Percentiles rank a stretch among this genome's conserved stretches.
These are phyloP conservation scores for Polyommatus iphigenia DNA, from an alignment of 2,888 invertebrate genomes.

Conservation along the genomic window DNA sequence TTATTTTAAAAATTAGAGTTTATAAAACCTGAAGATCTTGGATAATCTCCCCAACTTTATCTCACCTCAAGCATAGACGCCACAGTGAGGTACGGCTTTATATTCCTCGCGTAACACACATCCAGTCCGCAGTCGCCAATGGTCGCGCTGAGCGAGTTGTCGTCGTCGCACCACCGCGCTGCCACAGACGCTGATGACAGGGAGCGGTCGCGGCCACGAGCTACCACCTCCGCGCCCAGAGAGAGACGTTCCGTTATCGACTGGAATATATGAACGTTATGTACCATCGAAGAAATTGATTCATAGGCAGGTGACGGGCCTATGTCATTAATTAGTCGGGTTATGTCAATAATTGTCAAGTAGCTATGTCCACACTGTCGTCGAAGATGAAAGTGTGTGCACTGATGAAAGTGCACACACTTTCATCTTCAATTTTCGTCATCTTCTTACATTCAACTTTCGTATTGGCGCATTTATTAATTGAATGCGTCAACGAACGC, in stretches of 20 bases:
- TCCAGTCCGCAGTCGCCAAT: slow-evolving; percentile 72
- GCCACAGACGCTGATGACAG: slow-evolving; percentile 69
- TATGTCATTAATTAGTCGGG: too few relatives aligned
- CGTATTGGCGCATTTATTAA: too few relatives aligned
- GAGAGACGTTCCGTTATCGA: slow-evolving; percentile 62
- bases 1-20: not conserved
- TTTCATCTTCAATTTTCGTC: too few relatives aligned
- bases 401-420: too few relatives aligned
- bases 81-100: slow-evolving; percentile 67
- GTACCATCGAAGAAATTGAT: too few relatives aligned
- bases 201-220: slow-evolving; percentile 60
- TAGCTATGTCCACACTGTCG: too few relatives aligned
- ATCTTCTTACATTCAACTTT: too few relatives aligned
- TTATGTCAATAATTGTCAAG: too few relatives aligned
- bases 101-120: slow-evolving; percentile 64
- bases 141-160: slow-evolving; percentile 68
- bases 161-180: slow-evolving; percentile 59
- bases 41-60: not conserved
- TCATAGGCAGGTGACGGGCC: too few relatives aligned
- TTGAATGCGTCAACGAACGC: too few relatives aligned
- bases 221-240: slow-evolving; percentile 69
- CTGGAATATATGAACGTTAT: slow-evolving; percentile 45
- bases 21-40: not conserved
- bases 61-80: slow-evolving; percentile 71
- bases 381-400: too few relatives aligned